Evolutionary conservation across 2,888 invertebrate species (phyloP), one percentile per base, ranked within the genome.

Genomic region (Ditylenchus weischeri): DNA sequence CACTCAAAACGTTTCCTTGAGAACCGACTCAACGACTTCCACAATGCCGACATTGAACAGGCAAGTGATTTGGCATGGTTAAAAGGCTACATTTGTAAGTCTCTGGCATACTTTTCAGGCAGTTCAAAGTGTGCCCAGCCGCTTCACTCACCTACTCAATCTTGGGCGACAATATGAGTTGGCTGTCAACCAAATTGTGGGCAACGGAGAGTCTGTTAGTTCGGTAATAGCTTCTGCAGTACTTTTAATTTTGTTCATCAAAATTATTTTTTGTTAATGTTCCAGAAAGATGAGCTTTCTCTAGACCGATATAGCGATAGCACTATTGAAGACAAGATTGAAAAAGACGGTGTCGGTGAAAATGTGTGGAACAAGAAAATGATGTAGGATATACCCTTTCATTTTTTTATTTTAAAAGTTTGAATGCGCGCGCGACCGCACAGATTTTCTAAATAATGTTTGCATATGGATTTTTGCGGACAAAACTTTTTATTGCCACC

Each of bases 121-220:
- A 36, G 92, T 91, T 85, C 92, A 65, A 88, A 18, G 92, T 66
- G 58, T 74, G 72, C 51, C 73, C 72, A 13, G 65, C 10, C 47
- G 51, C 36, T 58, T 70, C 11, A 43, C 15, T 1, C 64, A 70
- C 15, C 38, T 62, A 0, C 15, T 49, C 15, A 65, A 59, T n/a
- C 38, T 38, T 43, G 35, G 43, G 21, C 35, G 21, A 23, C 47
- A 65, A 54, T 29, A 23, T 54, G 54, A 54, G 29, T 11, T 29
- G 29, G 54, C 54, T 15, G 23, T 29, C 19, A 29, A 19, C 18
- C 54, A 48, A 5, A 48, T 23, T 48, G 15, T 19, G 49, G 21
- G 57, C 21, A 29, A 18, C 15, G 47, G 48, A 62, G 36, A 64
- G n/a, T 21, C 47, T 49, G 63, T 38, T 35, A 47, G 21, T 13